Conservation (phyloP, 2,797 vertebrate species). For the Trachurus trachurus region DNA sequence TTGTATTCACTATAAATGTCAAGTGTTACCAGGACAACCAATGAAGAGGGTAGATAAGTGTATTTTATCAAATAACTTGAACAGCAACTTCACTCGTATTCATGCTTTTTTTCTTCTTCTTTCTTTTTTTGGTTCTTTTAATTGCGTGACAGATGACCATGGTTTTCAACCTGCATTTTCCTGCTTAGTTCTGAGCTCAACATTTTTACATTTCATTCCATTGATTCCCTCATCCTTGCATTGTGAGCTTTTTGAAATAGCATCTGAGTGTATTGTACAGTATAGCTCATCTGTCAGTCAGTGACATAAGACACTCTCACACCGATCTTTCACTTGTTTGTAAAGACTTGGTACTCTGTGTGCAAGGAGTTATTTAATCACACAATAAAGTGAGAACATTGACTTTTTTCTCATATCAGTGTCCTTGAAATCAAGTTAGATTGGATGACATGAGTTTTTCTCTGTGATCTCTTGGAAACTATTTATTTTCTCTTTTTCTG, state of each 20-base stretch:
- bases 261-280: not conserved
- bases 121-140: not conserved
- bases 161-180: conserved; percentile 3
- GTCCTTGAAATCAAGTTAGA: conserved; percentile 47
- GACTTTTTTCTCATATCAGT: conserved; percentile 27
- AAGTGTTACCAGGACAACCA: conserved; percentile 22
- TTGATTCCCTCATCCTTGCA: not conserved
- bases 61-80: conserved; percentile 11
- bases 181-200: not conserved
- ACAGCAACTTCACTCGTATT: not conserved
- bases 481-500: conserved; percentile 1
- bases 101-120: not conserved
- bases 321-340: not conserved
- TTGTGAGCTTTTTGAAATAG: not conserved
- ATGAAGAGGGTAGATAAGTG: not conserved
- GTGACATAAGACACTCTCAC: not conserved
- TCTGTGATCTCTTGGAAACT: conserved; percentile 23
- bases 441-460: conserved; percentile 14
- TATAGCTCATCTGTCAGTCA: not conserved
- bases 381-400: conserved; percentile 34
- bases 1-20: not conserved
- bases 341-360: conserved; percentile 1
- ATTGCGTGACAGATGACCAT: not conserved
- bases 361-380: conserved; percentile 29
- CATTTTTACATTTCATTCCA: not conserved